A percentile compares a stretch with the other conserved stretches of the same genome.
phyloP scores from a whole-genome alignment of 2,113 vertebrate species.

The Potamarius usumacintae region DNA sequence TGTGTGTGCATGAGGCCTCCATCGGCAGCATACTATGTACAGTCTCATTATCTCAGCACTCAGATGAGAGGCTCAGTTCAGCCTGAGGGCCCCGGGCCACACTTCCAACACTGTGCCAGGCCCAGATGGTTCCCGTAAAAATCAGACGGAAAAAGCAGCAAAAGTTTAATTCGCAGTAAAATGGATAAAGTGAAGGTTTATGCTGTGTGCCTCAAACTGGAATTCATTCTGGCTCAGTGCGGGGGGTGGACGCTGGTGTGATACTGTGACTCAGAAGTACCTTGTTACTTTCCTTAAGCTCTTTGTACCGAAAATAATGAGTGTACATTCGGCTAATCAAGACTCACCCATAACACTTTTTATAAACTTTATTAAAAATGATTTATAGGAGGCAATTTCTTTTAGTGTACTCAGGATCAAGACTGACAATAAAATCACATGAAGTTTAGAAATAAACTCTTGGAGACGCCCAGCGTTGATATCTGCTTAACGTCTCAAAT shows the following conservation, averaged over 20 bases:
- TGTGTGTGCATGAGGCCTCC: slow-evolving; percentile 31
- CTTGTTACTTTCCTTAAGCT: slow-evolving; percentile 18
- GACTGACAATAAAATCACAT: background rate
- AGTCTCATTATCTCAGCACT: slow-evolving; percentile 71
- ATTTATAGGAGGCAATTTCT: background rate
- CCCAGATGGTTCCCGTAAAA: slow-evolving; percentile 81
- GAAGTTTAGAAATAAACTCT: background rate
- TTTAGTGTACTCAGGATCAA: background rate
- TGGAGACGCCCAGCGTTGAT: background rate
- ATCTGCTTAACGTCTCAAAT: slow-evolving; percentile 20
- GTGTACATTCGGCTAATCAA: background rate
- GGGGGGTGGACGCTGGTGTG: slow-evolving; percentile 29
- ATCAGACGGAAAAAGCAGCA: slow-evolving; percentile 81
- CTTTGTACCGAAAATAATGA: background rate
- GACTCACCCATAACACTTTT: background rate
- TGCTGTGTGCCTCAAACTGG: slow-evolving; percentile 63
- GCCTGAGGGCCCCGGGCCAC: slow-evolving; percentile 68
- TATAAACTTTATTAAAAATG: background rate
- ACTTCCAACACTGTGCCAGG: slow-evolving; percentile 63
- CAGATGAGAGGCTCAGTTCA: slow-evolving; percentile 32
- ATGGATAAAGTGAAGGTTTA: slow-evolving; percentile 75
- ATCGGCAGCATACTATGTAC: slow-evolving; percentile 65
- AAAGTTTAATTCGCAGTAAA: slow-evolving; percentile 81
- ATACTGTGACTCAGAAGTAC: slow-evolving; percentile 8
- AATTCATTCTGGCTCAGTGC: slow-evolving; percentile 57